Conservation (phyloP, 2,797 vertebrate genomes). For the Poecilia velifera region DNA sequence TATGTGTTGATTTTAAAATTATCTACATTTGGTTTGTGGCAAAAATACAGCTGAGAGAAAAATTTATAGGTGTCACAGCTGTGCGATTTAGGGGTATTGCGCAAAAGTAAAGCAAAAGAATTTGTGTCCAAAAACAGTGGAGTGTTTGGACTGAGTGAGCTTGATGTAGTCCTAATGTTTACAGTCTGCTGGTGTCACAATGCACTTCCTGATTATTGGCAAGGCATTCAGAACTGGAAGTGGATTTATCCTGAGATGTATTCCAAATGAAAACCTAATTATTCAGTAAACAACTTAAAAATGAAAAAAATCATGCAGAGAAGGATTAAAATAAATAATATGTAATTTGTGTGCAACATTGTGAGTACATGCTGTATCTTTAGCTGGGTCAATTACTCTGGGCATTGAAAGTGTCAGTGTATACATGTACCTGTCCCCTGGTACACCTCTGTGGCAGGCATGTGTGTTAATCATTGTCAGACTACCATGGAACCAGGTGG, state of each 20-base stretch:
- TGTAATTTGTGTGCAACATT: not conserved
- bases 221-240: not conserved
- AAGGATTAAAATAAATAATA: not conserved
- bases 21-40: not conserved
- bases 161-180: not conserved
- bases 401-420: not conserved
- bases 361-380: not conserved
- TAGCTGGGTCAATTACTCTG: not conserved
- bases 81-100: not conserved
- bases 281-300: not conserved
- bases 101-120: not conserved
- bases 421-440: constrained; percentile 43
- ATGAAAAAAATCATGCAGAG: not conserved
- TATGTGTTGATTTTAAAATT: not conserved
- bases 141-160: not conserved
- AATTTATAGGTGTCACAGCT: not conserved
- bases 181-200: not conserved
- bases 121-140: not conserved
- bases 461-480: constrained; percentile 65
- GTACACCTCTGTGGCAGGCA: constrained; percentile 31
- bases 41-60: not conserved
- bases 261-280: not conserved
- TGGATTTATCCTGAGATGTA: not conserved
- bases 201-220: not conserved
- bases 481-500: constrained; percentile 68